Percentiles rank a stretch among this genome's conserved stretches.
These are phyloP conservation scores for Campopleginae sp. DNA, from an alignment of 2,888 invertebrate species.

Conservation along the genomic window DNA sequence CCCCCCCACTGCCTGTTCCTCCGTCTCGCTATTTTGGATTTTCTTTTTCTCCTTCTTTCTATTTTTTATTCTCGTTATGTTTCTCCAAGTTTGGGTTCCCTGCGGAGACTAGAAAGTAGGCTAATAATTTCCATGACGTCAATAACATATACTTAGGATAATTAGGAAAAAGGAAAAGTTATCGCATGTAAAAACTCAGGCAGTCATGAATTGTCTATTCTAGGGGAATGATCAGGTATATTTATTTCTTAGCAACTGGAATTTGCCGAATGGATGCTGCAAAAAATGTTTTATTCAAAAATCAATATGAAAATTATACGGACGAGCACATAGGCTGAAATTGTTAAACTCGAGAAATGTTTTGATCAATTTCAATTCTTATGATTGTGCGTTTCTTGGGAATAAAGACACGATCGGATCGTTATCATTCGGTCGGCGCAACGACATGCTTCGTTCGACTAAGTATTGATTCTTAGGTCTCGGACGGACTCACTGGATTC, in stretches of 20 bases:
- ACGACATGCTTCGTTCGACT: background rate
- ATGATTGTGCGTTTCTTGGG: background rate
- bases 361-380: background rate
- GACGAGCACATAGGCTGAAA: background rate
- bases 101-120: slow-evolving; percentile 59
- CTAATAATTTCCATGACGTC: slow-evolving; percentile 74
- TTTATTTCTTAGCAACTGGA: background rate
- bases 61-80: background rate
- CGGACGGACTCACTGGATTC: background rate
- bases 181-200: background rate
- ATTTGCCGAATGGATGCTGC: background rate
- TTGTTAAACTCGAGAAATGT: background rate
- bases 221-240: background rate
- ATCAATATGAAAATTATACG: background rate
- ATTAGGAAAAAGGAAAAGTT: background rate
- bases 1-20: background rate
- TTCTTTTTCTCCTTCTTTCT: background rate
- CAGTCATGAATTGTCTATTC: background rate
- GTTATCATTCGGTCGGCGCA: background rate
- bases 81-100: slow-evolving; percentile 1
- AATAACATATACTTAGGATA: slow-evolving; percentile 21
- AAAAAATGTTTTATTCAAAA: background rate
- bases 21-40: background rate
- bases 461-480: background rate
- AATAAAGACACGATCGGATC: background rate